Evolutionary conservation across 2,797 vertebrate species (phyloP).

Genomic region (Periophthalmus magnuspinnatus): DNA sequence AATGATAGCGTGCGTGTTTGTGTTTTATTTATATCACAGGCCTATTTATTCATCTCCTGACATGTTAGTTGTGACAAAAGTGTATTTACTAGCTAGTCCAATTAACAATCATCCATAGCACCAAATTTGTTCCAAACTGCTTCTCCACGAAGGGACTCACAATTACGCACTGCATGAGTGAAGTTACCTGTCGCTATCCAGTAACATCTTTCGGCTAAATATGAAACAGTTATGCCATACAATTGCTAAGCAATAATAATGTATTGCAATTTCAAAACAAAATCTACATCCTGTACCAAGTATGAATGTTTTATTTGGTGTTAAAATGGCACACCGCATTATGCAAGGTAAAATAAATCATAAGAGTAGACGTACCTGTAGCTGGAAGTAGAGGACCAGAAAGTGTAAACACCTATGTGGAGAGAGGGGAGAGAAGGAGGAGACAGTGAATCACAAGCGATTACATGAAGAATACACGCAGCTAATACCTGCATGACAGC

Average conservation of each 20-base stretch:
- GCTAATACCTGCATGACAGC: slow-evolving; percentile 64
- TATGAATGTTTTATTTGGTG: neutral
- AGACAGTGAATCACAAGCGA: slow-evolving; percentile 76
- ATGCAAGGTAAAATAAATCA: slow-evolving; percentile 12
- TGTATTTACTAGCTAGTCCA: neutral
- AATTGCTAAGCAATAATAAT: neutral
- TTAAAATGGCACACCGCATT: slow-evolving; percentile 10
- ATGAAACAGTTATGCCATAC: neutral
- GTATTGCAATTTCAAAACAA: neutral
- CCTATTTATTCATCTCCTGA: neutral
- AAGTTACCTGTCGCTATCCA: neutral
- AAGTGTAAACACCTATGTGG: slow-evolving; percentile 83
- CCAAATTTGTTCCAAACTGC: neutral
- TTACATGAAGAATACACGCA: slow-evolving; percentile 66
- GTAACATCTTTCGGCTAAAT: neutral
- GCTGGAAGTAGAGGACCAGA: slow-evolving; percentile 84
- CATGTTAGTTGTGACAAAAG: neutral
- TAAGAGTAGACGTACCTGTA: slow-evolving; percentile 76
- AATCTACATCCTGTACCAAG: neutral
- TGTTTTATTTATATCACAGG: neutral
- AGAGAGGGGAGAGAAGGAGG: slow-evolving; percentile 55
- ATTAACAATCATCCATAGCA: neutral
- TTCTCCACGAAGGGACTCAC: neutral
- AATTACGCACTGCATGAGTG: neutral
- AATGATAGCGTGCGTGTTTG: neutral